These are phyloP conservation scores for Diorhabda elongata DNA, from an alignment of 1,140 invertebrate genomes.

Conservation along the genomic window DNA sequence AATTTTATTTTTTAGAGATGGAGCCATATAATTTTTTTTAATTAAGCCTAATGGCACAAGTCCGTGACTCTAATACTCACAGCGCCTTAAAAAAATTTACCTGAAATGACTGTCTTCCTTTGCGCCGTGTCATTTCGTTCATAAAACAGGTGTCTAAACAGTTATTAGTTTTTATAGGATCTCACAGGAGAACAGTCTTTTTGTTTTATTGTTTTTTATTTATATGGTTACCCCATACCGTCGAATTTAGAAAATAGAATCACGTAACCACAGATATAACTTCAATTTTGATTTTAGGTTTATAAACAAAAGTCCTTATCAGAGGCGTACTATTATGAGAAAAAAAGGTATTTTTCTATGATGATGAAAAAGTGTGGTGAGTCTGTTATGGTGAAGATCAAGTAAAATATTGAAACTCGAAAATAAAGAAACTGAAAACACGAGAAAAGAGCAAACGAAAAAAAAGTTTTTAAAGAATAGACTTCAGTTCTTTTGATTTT, in stretches of 20 bases:
- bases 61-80: slow-evolving; percentile 41
- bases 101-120: slow-evolving; percentile 43
- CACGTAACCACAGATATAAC: neutral
- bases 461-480: no score
- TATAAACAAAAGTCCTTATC: no score
- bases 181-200: neutral
- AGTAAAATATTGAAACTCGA: no score
- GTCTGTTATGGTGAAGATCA: no score
- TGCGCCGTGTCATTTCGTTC: slow-evolving; percentile 38
- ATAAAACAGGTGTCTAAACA: slow-evolving; percentile 38
- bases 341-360: no score
- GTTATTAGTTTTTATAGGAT: slow-evolving; percentile 11
- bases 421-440: no score
- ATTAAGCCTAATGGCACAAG: slow-evolving; percentile 45
- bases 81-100: slow-evolving; percentile 36
- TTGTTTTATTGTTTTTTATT: neutral
- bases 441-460: no score
- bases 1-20: slow-evolving; percentile 39
- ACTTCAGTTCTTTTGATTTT: no score
- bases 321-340: no score
- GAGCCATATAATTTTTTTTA: slow-evolving; percentile 46
- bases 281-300: no score
- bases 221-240: neutral
- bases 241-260: neutral
- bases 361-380: no score